Base-by-base conservation (phyloP, 2,888 invertebrate genomes). In the Odontocerum albicorne region DNA sequence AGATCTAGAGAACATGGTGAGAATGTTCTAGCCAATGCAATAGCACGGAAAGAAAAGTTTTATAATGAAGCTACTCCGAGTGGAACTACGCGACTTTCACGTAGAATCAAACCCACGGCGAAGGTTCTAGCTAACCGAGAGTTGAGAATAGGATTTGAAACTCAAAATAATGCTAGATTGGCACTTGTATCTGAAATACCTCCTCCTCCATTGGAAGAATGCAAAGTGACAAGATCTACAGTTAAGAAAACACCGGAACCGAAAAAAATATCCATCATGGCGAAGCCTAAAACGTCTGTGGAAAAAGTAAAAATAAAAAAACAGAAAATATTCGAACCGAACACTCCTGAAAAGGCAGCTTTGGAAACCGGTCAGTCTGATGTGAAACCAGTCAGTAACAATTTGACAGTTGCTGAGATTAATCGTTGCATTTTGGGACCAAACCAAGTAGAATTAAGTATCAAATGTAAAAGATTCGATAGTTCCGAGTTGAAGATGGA, bases 21-120 rank as follows among this genome's bases (percentile, higher is more conserved):
- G 59, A 85, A 86, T 43, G 80, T 87, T 21, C 68, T 88, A 16
- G 85, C 87, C 59, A 84, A 81, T 68, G 87, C 87, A 7, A 87
- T 87, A 64, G 86, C 86, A 1, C 75, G 86, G 10, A 88, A 88
- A 66, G 86, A 87, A 66, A 87, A 87, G 63, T 83, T 83, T 0
- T 86, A 84, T 63, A 82, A 82, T 63, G 79, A 80, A 63, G 66
- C 73, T 3, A 65, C 1, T 46, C 61, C 63, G 7, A 52, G 61
- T 15, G 59, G 47, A 4, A 61, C 63, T 57, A 57, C 61, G 40
- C 46, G 61, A 10, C 66, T 71, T 2, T 66, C 70, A 1, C 74
- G 85, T 3, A 77, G 83, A 49, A 80, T 86, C 47, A 86, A 86
- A 66, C 84, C 85, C 4, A 86, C 86, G 2, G 79, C 82, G 4